phyloP scores from a whole-genome alignment of 2,888 invertebrate species.

The Gryllus longicercus region DNA sequence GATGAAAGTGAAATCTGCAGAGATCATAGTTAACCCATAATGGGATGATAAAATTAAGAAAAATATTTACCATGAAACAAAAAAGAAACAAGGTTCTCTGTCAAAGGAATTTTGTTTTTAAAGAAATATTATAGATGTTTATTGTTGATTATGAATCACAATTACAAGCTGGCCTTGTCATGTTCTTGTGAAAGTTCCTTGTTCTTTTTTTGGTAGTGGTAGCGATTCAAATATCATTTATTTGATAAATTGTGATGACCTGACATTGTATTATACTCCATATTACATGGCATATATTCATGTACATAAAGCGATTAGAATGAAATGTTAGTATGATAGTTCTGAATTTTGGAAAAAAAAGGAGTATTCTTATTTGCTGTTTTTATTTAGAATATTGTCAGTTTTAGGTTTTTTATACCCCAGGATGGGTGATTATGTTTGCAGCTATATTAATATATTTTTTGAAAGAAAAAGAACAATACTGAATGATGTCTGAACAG shows the following conservation, averaged over 20 bases:
- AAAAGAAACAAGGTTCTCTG: background rate
- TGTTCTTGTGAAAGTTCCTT: constrained; percentile 17
- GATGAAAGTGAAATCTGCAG: background rate
- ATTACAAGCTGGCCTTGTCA: constrained; percentile 10
- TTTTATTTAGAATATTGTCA: background rate
- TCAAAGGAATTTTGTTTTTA: background rate
- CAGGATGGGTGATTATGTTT: background rate
- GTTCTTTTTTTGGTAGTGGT: background rate
- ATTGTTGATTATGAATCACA: background rate
- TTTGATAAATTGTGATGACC: background rate
- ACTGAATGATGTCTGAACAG: background rate
- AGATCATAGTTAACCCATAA: background rate
- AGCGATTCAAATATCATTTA: background rate
- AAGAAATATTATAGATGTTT: background rate
- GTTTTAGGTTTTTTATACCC: background rate
- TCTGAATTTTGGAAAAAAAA: background rate
- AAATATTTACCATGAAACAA: background rate
- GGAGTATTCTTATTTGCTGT: background rate
- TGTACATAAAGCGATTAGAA: background rate
- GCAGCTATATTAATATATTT: background rate
- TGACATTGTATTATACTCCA: constrained; percentile 17
- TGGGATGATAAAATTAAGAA: background rate
- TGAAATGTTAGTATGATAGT: constrained; percentile 7
- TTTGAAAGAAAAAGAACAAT: background rate
- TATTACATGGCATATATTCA: background rate